A percentile compares a stretch with the other conserved stretches of the same genome.
phyloP scores from a whole-genome alignment of 2,888 invertebrate species.

The Unio delphinus region DNA sequence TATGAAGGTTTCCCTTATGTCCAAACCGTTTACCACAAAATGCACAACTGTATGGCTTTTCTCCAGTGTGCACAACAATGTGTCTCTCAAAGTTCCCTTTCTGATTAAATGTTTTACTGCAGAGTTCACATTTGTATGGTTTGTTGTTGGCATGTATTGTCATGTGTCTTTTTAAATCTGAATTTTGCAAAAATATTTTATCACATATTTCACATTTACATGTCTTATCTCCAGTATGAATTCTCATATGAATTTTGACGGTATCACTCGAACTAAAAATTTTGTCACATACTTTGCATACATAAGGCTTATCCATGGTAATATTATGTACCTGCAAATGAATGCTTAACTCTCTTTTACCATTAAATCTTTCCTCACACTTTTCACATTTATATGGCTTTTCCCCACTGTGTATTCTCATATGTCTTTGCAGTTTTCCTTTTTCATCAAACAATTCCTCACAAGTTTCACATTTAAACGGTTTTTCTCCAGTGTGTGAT shows the following conservation, averaged over 20 bases:
- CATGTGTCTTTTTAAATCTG: constrained; percentile 23
- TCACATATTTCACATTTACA: constrained; percentile 26
- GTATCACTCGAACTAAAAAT: too few relatives aligned
- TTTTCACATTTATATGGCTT: constrained; percentile 35
- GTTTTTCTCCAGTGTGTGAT: constrained; percentile 27
- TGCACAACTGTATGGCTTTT: constrained; percentile 5
- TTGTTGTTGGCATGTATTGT: constrained; percentile 12
- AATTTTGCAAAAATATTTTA: constrained; percentile 24
- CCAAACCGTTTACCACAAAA: constrained; percentile 6
- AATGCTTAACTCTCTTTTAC: constrained; percentile 26
- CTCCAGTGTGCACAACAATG: constrained; percentile 8
- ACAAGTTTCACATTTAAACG: constrained; percentile 31
- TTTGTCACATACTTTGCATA: neutral
- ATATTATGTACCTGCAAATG: constrained; percentile 25
- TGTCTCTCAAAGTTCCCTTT: constrained; percentile 6
- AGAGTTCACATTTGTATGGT: constrained; percentile 6
- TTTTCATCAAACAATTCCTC: constrained; percentile 24
- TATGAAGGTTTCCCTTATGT: constrained; percentile 4
- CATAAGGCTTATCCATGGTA: constrained; percentile 3
- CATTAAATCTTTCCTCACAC: constrained; percentile 26
- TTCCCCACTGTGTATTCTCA: constrained; percentile 23
- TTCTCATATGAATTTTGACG: constrained; percentile 8
- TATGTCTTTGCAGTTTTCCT: constrained; percentile 32
- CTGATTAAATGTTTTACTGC: constrained; percentile 9
- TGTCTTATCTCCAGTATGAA: constrained; percentile 28